Evolutionary conservation across 2,888 invertebrate species (phyloP).

Genomic region (Apodemia mormo): DNA sequence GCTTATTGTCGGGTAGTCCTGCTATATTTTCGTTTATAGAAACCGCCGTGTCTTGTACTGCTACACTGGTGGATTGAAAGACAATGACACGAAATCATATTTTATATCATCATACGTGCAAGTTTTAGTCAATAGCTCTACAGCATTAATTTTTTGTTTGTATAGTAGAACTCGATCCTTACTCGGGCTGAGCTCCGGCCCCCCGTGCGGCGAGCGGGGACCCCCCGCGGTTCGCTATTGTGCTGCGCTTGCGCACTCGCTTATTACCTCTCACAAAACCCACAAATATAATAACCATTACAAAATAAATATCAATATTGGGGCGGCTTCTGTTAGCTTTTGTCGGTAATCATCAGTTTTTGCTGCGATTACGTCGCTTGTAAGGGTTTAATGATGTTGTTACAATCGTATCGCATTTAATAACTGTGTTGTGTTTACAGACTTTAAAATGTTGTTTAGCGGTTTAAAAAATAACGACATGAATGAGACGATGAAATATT

Average conservation of each 20-base stretch:
- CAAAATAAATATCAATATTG: slow-evolving; percentile 34
- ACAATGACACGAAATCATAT: too few relatives aligned
- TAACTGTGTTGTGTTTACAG: slow-evolving; percentile 6
- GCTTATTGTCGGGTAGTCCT: too few relatives aligned
- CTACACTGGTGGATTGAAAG: too few relatives aligned
- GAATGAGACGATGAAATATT: not conserved
- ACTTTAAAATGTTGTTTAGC: not conserved
- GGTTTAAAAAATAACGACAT: not conserved
- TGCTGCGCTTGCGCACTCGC: slow-evolving; percentile 11
- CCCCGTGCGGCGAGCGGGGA: slow-evolving; percentile 20
- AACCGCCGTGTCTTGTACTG: too few relatives aligned
- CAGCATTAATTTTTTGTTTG: not conserved
- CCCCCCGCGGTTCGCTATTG: slow-evolving; percentile 37
- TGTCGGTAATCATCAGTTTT: slow-evolving; percentile 15
- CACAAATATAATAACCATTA: slow-evolving; percentile 20
- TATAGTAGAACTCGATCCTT: not conserved
- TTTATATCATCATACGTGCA: too few relatives aligned
- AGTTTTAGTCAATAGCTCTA: not conserved
- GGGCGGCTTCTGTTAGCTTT: slow-evolving; percentile 17
- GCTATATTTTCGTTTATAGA: too few relatives aligned
- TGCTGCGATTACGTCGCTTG: not conserved
- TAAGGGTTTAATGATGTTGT: slow-evolving; percentile 17
- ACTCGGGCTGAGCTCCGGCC: not conserved
- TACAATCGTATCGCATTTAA: slow-evolving; percentile 17
- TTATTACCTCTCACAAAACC: slow-evolving; percentile 4